These are phyloP conservation scores for Pachycephala philippinensis DNA, from an alignment of 2,113 vertebrate species.

Conservation along the genomic window DNA sequence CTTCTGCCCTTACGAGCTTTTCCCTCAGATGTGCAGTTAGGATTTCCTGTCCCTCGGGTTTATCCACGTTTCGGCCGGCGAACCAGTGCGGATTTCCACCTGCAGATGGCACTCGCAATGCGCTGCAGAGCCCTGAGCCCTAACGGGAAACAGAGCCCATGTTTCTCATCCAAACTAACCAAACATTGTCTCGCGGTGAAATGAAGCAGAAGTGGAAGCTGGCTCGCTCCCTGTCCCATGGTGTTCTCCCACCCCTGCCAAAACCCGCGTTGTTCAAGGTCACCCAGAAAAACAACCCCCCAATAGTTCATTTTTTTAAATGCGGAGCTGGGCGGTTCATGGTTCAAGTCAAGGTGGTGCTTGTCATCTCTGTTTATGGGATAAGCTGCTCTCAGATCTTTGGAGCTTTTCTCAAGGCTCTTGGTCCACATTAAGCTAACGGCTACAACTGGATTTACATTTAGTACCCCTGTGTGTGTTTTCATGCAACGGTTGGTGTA, in stretches of 20 bases:
- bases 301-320: not conserved
- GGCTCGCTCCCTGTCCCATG: not conserved
- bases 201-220: not conserved
- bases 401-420: not conserved
- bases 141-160: not conserved
- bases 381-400: not conserved
- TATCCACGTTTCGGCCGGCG: accelerated
- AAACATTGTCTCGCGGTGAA: not conserved
- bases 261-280: not conserved
- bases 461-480: not conserved
- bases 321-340: not conserved
- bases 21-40: accelerated
- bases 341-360: not conserved
- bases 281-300: not conserved
- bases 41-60: accelerated
- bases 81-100: not conserved
- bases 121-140: not conserved
- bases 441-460: not conserved
- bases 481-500: not conserved
- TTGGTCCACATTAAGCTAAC: not conserved
- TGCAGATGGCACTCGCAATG: slow-evolving; percentile 71
- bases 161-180: not conserved
- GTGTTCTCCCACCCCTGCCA: not conserved
- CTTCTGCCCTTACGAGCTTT: not conserved
- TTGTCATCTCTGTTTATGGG: not conserved